phyloP scores from a whole-genome alignment of 2,888 invertebrate species.

The Lamproptera curius region DNA sequence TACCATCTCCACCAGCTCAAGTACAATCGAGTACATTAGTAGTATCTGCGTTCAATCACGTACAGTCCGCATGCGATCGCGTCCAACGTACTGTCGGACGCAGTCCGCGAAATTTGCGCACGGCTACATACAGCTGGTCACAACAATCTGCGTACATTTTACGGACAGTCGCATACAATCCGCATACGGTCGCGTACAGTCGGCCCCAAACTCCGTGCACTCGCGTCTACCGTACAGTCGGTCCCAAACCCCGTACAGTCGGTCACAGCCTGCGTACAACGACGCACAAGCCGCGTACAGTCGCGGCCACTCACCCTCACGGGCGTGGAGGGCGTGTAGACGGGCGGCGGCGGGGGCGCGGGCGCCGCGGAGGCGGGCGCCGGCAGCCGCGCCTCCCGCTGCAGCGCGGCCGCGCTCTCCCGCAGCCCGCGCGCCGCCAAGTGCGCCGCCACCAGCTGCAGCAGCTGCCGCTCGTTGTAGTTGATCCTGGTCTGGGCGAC shows the following conservation, averaged over 20 bases:
- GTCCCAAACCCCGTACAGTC: slow-evolving; percentile 70
- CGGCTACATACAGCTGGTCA: too few species aligned
- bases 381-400: slow-evolving; percentile 86
- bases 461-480: slow-evolving; percentile 95
- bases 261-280: slow-evolving; percentile 42
- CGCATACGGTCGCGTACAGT: background rate
- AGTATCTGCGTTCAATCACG: too few species aligned
- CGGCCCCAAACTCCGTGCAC: too few species aligned
- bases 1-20: too few species aligned
- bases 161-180: too few species aligned
- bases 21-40: too few species aligned
- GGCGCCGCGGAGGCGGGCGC: slow-evolving; percentile 69
- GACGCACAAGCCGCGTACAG: slow-evolving; percentile 73
- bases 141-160: too few species aligned
- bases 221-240: slow-evolving; percentile 65
- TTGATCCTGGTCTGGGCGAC: slow-evolving; percentile 97
- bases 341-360: slow-evolving; percentile 66
- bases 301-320: slow-evolving; percentile 46
- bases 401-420: slow-evolving; percentile 85
- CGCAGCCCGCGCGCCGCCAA: slow-evolving; percentile 85
- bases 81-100: too few species aligned
- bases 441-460: slow-evolving; percentile 95
- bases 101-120: too few species aligned
- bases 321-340: slow-evolving; percentile 74
- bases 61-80: too few species aligned